phyloP scores from a whole-genome alignment of 2,888 invertebrate species.

The Eucera pruinosa region DNA sequence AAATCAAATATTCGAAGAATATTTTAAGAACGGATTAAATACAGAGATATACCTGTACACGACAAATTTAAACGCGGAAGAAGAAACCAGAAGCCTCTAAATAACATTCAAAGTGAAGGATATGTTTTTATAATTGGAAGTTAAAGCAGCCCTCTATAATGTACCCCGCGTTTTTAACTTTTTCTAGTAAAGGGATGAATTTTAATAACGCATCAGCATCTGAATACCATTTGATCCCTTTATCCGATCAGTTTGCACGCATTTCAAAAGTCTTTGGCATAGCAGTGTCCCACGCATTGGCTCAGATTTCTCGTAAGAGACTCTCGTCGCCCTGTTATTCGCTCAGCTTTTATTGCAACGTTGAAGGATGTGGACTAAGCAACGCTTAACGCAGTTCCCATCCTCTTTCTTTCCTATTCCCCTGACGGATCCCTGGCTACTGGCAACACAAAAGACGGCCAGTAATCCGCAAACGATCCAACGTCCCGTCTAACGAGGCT shows the following conservation, averaged over 20 bases:
- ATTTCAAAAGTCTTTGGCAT: slow-evolving; percentile 1
- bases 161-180: no score
- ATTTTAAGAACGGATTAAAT: no score
- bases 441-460: slow-evolving; percentile 56
- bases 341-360: slow-evolving; percentile 50
- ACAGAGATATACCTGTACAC: no score
- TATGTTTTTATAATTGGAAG: no score
- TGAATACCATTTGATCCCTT: background rate
- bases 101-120: no score
- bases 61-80: no score
- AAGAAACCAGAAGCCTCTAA: no score
- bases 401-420: slow-evolving; percentile 36
- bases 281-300: slow-evolving; percentile 10
- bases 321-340: slow-evolving; percentile 13
- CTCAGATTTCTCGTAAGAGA: background rate
- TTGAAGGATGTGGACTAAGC: slow-evolving; percentile 59
- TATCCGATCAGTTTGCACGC: slow-evolving; percentile 21
- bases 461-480: slow-evolving; percentile 67
- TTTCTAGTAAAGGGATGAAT: no score
- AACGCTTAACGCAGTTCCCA: slow-evolving; percentile 66
- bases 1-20: no score
- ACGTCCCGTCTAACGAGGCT: slow-evolving; percentile 66
- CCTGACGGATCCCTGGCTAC: slow-evolving; percentile 1
- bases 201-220: no score
- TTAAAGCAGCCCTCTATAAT: no score